Percentiles rank a stretch among this genome's conserved stretches.
These are phyloP conservation scores for Chymomyza amoena DNA, from an alignment of 2,888 invertebrate species.

Conservation along the genomic window DNA sequence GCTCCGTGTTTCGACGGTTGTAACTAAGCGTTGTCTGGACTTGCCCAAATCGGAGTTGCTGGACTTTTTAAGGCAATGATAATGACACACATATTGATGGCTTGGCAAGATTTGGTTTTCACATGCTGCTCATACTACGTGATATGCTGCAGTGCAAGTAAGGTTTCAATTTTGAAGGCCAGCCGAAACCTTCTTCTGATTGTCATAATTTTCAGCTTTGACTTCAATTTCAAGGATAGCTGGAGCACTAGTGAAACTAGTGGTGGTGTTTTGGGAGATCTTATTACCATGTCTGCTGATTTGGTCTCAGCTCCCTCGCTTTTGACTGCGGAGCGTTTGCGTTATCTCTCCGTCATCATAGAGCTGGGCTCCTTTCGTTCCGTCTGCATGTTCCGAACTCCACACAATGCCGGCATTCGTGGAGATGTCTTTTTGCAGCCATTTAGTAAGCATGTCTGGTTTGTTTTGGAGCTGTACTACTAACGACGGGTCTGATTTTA, in stretches of 20 bases:
- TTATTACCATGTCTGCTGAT: conserved; percentile 61
- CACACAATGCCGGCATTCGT: conserved; percentile 80
- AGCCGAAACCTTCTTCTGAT: no score
- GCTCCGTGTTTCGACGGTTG: conserved; percentile 70
- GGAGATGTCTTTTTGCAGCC: conserved; percentile 82
- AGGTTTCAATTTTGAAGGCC: conserved; percentile 4
- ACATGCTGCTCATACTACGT: conserved; percentile 48
- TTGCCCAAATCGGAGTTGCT: conserved; percentile 48
- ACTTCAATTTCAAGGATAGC: conserved; percentile 47
- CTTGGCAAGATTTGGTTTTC: conserved; percentile 68
- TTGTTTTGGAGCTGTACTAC: conserved; percentile 76
- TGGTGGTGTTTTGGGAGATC: conserved; percentile 69
- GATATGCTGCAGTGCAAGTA: conserved; percentile 71
- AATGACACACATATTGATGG: conserved; percentile 63
- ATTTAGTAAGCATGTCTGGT: conserved; percentile 81
- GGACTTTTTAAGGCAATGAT: conserved; percentile 44
- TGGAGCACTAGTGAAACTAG: conserved; percentile 65
- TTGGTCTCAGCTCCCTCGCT: conserved; percentile 58
- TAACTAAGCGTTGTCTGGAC: conserved; percentile 55
- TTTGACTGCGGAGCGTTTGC: conserved; percentile 46
- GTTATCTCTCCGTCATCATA: conserved; percentile 46
- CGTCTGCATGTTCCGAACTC: conserved; percentile 82
- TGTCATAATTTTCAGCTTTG: conserved; percentile 43
- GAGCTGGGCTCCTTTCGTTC: conserved; percentile 72
- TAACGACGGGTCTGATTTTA: conserved; percentile 72